Base-by-base conservation (phyloP, 2,888 invertebrate species). In the Thera britannica region DNA sequence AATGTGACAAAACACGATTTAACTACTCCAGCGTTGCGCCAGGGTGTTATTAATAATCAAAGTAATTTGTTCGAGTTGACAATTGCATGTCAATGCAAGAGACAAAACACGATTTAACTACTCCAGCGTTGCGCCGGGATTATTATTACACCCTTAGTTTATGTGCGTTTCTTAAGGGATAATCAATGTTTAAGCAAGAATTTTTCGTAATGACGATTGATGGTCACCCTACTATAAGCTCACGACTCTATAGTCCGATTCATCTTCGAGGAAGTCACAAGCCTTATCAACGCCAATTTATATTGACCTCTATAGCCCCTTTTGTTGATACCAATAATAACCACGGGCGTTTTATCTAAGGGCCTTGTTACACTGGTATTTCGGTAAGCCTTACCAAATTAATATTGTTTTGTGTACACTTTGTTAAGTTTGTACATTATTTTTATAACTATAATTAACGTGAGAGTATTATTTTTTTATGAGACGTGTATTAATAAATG, bases 251-350 rank as follows among this genome's bases (percentile, higher is more conserved):
- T 75, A 73, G 74, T 76, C 68, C 66, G 66, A 79, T 75, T 75
- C 77, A 76, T 79, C 79, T 81, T 72, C 61, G 63, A 76, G 78
- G 78, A 82, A 79, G 79, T 77, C 72, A 77, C 77, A 77, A 75
- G 73, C 79, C 76, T 77, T 77, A 74, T 55, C 67, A 67, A 3
- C 49, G 62, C 82, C 78, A 78, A 34, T 46, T 61, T 66, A 71
- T 68, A 65, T 57, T 60, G 75, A 77, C 58, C 77, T 56, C 70
- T 34, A 34, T 36, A 65, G 58, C 61, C 67, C 64, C 72, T 70
- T 71, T 67, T 38, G 67, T 51, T 61, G 38, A 8, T 64, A 48
- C 23, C 59, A 68, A 69, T 59, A 51, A 67, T 64, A 60, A 62
- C 44, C 36, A 6, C 49, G 12, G 12, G 66, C 63, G 61, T 66